Evolutionary conservation across 2,888 invertebrate genomes (phyloP).

Genomic region (Drosophila neonasuta): DNA sequence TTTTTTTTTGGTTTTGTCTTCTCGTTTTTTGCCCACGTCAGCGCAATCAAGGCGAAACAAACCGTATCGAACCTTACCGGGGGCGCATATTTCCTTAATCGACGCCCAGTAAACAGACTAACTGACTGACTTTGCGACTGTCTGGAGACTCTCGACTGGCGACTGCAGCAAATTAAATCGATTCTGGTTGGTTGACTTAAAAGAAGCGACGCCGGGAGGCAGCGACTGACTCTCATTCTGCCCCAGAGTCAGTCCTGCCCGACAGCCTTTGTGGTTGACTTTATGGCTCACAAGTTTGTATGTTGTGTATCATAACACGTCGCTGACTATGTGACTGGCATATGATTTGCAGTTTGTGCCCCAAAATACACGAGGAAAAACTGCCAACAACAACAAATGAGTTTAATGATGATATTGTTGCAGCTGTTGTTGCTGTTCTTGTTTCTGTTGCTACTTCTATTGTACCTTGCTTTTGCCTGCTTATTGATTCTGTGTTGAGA

Average conservation of each 20-base stretch:
- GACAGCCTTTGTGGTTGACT: constrained; percentile 62
- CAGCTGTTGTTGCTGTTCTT: constrained; percentile 13
- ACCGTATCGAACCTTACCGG: constrained; percentile 25
- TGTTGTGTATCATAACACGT: constrained; percentile 73
- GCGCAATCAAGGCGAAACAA: constrained; percentile 65
- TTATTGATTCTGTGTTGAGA: constrained; percentile 65
- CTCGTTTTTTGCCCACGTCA: constrained; percentile 61
- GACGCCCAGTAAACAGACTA: constrained; percentile 64
- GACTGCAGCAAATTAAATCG: constrained; percentile 77
- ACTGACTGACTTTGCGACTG: constrained; percentile 40
- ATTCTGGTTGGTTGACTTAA: constrained; percentile 54
- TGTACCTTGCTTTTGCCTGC: constrained; percentile 35
- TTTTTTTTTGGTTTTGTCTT: not conserved
- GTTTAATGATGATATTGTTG: constrained; percentile 62
- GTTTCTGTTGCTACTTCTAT: constrained; percentile 16
- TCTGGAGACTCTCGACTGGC: not conserved
- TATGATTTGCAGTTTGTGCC: constrained; percentile 57
- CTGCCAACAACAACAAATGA: constrained; percentile 36
- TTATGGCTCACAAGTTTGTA: constrained; percentile 46
- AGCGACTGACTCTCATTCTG: constrained; percentile 3
- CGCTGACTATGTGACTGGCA: constrained; percentile 74
- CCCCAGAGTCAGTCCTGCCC: constrained; percentile 41
- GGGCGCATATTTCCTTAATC: constrained; percentile 75
- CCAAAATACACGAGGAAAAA: constrained; percentile 13
- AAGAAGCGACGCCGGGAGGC: not conserved